A percentile compares a stretch with the other conserved stretches of the same genome.
Conservation (phyloP, 2,797 vertebrate species). For the Carcharodon carcharias region DNA sequence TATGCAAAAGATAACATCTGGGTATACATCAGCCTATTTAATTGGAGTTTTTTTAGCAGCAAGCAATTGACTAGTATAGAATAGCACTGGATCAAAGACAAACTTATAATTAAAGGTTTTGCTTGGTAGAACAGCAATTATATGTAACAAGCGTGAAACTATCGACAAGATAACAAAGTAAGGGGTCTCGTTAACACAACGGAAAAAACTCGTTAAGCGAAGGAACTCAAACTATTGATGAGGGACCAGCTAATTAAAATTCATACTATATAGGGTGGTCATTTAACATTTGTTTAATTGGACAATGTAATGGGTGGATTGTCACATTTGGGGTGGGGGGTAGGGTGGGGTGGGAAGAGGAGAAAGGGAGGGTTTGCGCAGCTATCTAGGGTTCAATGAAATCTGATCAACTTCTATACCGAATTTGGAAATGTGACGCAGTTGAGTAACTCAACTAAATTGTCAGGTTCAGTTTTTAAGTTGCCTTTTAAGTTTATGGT, state of each 20-base stretch:
- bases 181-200: not conserved
- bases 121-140: not conserved
- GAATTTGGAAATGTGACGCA: not conserved
- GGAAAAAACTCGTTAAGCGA: not conserved
- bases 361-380: not conserved
- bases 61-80: not conserved
- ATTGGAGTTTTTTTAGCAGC: not conserved
- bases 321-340: not conserved
- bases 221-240: not conserved
- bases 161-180: not conserved
- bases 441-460: not conserved
- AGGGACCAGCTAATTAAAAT: not conserved
- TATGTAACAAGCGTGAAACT: not conserved
- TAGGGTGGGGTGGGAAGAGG: not conserved
- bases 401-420: not conserved
- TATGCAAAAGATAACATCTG: not conserved
- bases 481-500: not conserved
- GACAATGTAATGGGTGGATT: not conserved
- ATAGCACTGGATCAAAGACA: not conserved
- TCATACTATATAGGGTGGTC: not conserved
- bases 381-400: not conserved
- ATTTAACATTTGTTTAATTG: not conserved
- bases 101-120: not conserved
- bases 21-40: not conserved
- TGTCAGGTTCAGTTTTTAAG: not conserved